A percentile compares a stretch with the other conserved stretches of the same genome.
Conservation (phyloP, 1,140 invertebrate genomes). For the Pseudomyrmex sp. region DNA sequence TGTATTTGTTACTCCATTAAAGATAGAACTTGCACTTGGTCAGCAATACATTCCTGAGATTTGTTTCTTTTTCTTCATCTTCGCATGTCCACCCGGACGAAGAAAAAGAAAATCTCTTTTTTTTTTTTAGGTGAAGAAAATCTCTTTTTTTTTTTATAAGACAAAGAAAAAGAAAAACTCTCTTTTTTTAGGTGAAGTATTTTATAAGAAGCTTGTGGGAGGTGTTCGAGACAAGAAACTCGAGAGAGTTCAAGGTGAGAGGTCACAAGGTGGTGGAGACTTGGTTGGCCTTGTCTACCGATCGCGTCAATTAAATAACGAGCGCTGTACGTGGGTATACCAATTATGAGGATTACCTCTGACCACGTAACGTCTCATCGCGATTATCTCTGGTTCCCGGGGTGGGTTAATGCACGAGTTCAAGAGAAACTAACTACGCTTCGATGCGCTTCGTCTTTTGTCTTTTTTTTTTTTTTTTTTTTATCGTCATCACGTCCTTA, state of each 20-base stretch:
- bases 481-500: conserved; percentile 13
- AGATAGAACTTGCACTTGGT: neutral
- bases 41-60: too few relatives aligned
- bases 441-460: neutral
- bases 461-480: too few relatives aligned
- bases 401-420: conserved; percentile 61
- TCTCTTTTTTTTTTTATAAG: too few relatives aligned
- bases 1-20: neutral
- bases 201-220: neutral
- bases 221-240: neutral
- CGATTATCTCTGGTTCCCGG: conserved; percentile 64
- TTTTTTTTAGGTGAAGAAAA: too few relatives aligned
- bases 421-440: conserved; percentile 57
- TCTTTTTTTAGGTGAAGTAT: too few relatives aligned
- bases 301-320: conserved; percentile 77
- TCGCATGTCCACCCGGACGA: too few relatives aligned
- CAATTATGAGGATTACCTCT: conserved; percentile 81
- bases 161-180: neutral
- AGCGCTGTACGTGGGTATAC: conserved; percentile 73
- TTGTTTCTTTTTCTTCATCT: too few relatives aligned
- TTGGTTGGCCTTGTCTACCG: conserved; percentile 22
- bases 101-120: neutral
- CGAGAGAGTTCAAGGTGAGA: conserved; percentile 22
- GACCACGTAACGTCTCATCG: conserved; percentile 69
- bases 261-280: neutral